Base-by-base conservation (phyloP, 2,113 vertebrate genomes). In the Paradisaea rubra region DNA sequence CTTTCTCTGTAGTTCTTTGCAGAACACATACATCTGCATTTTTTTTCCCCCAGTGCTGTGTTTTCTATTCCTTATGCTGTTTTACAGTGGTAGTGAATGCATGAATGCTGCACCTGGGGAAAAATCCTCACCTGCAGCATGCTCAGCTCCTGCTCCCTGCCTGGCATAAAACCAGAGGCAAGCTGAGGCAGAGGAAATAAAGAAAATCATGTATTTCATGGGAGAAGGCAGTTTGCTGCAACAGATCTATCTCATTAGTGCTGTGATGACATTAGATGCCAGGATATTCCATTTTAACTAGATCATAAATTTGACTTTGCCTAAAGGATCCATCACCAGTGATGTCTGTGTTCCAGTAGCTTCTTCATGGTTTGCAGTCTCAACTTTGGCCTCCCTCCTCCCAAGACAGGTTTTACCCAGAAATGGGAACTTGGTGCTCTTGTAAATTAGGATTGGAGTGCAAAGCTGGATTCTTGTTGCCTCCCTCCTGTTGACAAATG, bases 261-360 rank as follows among this genome's bases (percentile, higher is more conserved):
- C 19, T 60, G 74, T 85, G 71, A 89, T 79, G 81, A 65, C 45
- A 74, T 86, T 87, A 78, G 68, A 77, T 60, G 45, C 78, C 41
- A 79, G 89, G 52, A 92, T 88, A 83, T 68, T 91, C 86, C n/a
- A n/a, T 94, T 52, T 89, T 89, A 81, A 89, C 65, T 54, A 79
- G 52, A 74, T 56, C 44, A 81, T 88, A 84, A 64, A 87, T 93
- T 71, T 91, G 72, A 71, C 89, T 97, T 97, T 92, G 89, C 73
- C 81, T 79, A 69, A 82, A 95, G 84, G 81, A 85, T 94, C 94
- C 81, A 60, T 92, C 74, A 47, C 69, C 44, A 65, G 44, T 35
- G 54, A 53, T 64, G 16, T 63, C 65, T 81, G 37, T 80, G 59
- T 80, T 52, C 78, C 66, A 50, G 47, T 13, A 63, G 30, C 71